Base-by-base conservation (phyloP, 2,113 vertebrate genomes). In the Turnix velox region DNA sequence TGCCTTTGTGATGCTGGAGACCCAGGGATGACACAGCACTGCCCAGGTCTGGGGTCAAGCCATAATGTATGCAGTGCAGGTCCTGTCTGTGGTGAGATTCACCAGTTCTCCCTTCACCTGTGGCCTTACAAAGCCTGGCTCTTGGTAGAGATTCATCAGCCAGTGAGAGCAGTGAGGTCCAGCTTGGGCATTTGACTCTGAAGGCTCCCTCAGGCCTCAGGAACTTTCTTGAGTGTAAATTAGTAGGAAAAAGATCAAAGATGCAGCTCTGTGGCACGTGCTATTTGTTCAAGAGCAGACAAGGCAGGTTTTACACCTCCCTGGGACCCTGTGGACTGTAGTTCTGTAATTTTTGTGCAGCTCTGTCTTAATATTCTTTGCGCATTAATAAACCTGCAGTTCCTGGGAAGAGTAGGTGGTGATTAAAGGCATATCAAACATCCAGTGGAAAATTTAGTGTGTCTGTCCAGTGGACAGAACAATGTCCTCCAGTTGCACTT, bases 1-100 rank as follows among this genome's bases (percentile, higher is more conserved):
- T 74, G 30, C 7, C 33, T 3, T 57, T 73, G 33, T 52, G 52
- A 23, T 77, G 23, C 37, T 62, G 74, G 43, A 57, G 51, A 37
- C 39, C 14, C 0, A 2, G 30, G 33, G 11, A 23, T 61, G 58
- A 8, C 1, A 11, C 39, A 58, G 20, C 24, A 67, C 11, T 1
- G 4, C 6, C 46, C 8, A 6, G 13, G 9, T 45, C 22, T 33
- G 31, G 39, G 49, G 14, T 27, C 40, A 59, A 46, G n/a, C 35
- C 35, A 8, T 0, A 7, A n/a, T n/a, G 22, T 18, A 31, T 0
- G 2, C 17, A 49, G 58, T 0, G 1, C n/a, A 37, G 27, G 25
- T 48, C 14, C 33, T 2, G 0, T 42, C 42, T 0, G 1, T 43
- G 48, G 52, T 74, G 76, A 74, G 11, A 14, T 33, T 85, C 20